Base-by-base conservation (phyloP, 2,888 invertebrate genomes). In the Hirtodrosophila confusa region DNA sequence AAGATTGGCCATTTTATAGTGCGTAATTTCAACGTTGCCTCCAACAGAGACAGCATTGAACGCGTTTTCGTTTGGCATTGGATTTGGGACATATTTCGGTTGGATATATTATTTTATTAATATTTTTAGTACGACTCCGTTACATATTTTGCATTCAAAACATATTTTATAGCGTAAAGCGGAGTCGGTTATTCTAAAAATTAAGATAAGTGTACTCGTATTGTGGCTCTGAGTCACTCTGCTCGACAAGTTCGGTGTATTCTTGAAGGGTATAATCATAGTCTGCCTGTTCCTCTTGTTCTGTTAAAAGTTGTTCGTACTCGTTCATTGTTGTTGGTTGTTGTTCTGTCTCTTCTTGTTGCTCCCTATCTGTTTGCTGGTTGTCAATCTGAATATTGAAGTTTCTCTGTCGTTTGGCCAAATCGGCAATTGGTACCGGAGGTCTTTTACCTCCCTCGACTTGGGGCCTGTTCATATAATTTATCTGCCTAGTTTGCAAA, bases 91-190 rank as follows among this genome's bases (percentile, higher is more conserved):
- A 3, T 48, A 45, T 6, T 37, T 47, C 10, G 69, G 49, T 54
- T 69, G 57, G 27, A 79, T 65, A 37, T 70, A 72, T n/a, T n/a
- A n/a, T 74, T 78, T 47, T 35, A 74, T 70, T 10, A 75, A 23
- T 12, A 80, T 65, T 66, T 64, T 72, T 4, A 75, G 8, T 35
- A 40, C 61, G 73, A 68, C 62, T 69, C n/a, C n/a, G n/a, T n/a
- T n/a, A n/a, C n/a, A n/a, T 61, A 61, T 50, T 31, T 41, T 56
- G 7, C 53, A 43, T 45, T 75, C 66, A 27, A 70, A 48, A 35
- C 72, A 74, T 0, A 74, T n/a, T n/a, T n/a, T n/a, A n/a, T n/a
- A n/a, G n/a, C n/a, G 75, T 33, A 75, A 43, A 72, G 68, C 74
- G n/a, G n/a, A 74, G 57, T 45, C 35, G 1, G 37, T 71, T 67